phyloP scores from a whole-genome alignment of 37 sponge, comb jelly and placozoan genomes.

The Halichondria panicea region DNA sequence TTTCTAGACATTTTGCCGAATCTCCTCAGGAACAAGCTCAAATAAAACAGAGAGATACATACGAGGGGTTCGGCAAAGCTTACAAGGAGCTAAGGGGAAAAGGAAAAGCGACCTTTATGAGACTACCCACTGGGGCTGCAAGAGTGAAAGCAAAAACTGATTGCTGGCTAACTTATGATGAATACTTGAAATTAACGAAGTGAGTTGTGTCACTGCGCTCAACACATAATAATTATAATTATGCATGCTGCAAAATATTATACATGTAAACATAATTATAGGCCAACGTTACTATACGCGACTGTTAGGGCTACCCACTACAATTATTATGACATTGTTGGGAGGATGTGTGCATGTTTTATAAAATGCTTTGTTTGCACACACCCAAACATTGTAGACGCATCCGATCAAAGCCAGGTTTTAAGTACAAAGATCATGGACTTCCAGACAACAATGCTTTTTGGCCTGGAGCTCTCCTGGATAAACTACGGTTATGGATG shows the following conservation, averaged over 20 bases:
- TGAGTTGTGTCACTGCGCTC: neutral
- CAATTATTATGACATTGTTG: too few species aligned
- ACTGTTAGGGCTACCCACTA: neutral
- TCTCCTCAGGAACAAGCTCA: conserved; percentile 9
- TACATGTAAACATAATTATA: too few species aligned
- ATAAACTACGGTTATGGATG: conserved; percentile 61
- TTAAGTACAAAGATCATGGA: conserved; percentile 53
- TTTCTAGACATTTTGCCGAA: conserved; percentile 1
- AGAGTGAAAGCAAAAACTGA: conserved; percentile 54
- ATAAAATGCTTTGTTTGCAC: neutral
- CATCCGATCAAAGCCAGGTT: conserved; percentile 49
- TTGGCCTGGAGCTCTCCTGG: conserved; percentile 68
- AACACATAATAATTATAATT: neutral
- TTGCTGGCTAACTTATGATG: conserved; percentile 69
- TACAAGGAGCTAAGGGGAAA: conserved; percentile 48
- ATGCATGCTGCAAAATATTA: too few species aligned
- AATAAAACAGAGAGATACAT: neutral
- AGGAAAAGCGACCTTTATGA: conserved; percentile 14
- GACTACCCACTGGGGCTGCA: conserved; percentile 49
- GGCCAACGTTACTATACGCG: too few species aligned
- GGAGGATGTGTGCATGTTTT: neutral
- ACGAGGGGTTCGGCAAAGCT: conserved; percentile 45
- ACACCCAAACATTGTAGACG: conserved; percentile 18
- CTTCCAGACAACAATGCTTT: conserved; percentile 56
- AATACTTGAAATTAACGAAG: conserved; percentile 49